phyloP scores from a whole-genome alignment of 2,888 invertebrate species.

The Drosophila heteroneura region DNA sequence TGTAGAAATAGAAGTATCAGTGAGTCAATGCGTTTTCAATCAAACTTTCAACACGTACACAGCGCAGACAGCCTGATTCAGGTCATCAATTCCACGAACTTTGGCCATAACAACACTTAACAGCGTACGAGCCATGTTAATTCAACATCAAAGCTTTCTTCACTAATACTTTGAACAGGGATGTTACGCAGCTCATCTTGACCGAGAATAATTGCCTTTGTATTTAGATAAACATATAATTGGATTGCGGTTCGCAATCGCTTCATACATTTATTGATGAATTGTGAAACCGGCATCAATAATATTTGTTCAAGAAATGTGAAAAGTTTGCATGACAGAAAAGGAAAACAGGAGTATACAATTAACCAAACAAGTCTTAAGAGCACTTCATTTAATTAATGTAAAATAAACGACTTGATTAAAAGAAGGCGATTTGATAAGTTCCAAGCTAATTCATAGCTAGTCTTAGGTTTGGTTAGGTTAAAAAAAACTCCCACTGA shows the following conservation, averaged over 20 bases:
- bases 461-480: not conserved
- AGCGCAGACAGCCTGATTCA: conserved; percentile 17
- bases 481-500: not conserved
- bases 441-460: not conserved
- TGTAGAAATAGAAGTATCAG: not conserved
- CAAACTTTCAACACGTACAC: conserved; percentile 70
- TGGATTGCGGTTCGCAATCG: conserved; percentile 29
- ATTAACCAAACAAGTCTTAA: not conserved
- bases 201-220: conserved; percentile 22
- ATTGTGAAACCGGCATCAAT: not conserved
- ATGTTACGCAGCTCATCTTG: conserved; percentile 15
- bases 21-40: conserved; percentile 61
- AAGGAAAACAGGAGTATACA: not conserved
- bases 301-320: conserved; percentile 4
- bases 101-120: conserved; percentile 62
- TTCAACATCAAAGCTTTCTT: conserved; percentile 32
- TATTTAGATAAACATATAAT: conserved; percentile 50
- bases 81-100: conserved; percentile 48
- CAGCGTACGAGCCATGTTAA: conserved; percentile 26
- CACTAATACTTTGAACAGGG: conserved; percentile 27
- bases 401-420: not conserved
- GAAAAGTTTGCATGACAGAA: not conserved
- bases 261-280: conserved; percentile 18
- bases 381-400: not conserved
- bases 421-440: not conserved